Evolutionary conservation across 2,797 vertebrate species (phyloP).

Genomic region (Myotis myotis): DNA sequence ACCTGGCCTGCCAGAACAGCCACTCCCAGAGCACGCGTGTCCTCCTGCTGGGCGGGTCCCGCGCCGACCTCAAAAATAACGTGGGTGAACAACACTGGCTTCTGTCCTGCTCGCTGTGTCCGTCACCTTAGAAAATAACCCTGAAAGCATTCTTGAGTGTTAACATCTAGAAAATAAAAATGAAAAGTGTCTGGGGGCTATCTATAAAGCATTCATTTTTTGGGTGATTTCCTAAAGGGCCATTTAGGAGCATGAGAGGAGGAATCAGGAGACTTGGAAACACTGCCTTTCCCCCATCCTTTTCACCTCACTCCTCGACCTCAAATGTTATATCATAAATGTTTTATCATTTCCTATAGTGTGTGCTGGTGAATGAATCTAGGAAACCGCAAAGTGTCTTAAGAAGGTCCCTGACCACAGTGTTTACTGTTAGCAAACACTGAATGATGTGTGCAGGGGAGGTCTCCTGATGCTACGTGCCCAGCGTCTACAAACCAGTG

Average conservation of each 20-base stretch:
- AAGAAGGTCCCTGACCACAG: neutral
- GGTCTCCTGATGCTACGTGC: too few species aligned
- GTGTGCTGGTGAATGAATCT: neutral
- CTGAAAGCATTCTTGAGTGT: neutral
- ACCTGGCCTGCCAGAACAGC: slow-evolving; percentile 97
- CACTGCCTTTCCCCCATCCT: neutral
- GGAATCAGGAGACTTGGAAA: neutral
- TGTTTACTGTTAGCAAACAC: neutral
- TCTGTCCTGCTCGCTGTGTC: neutral
- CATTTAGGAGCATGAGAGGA: neutral
- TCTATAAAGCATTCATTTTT: neutral
- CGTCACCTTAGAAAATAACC: neutral
- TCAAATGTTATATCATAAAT: neutral
- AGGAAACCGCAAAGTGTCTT: neutral
- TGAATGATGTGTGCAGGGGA: neutral
- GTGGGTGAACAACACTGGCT: slow-evolving; percentile 84
- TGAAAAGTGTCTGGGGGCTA: neutral
- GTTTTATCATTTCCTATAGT: neutral
- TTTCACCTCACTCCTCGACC: neutral
- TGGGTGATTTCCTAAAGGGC: neutral
- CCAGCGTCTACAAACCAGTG: fast-evolving
- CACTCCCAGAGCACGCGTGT: slow-evolving; percentile 93
- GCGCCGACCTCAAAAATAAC: slow-evolving; percentile 94
- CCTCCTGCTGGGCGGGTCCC: slow-evolving; percentile 93
- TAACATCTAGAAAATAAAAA: neutral